phyloP scores from a whole-genome alignment of 2,888 invertebrate species.

The Xiphydria camelus region DNA sequence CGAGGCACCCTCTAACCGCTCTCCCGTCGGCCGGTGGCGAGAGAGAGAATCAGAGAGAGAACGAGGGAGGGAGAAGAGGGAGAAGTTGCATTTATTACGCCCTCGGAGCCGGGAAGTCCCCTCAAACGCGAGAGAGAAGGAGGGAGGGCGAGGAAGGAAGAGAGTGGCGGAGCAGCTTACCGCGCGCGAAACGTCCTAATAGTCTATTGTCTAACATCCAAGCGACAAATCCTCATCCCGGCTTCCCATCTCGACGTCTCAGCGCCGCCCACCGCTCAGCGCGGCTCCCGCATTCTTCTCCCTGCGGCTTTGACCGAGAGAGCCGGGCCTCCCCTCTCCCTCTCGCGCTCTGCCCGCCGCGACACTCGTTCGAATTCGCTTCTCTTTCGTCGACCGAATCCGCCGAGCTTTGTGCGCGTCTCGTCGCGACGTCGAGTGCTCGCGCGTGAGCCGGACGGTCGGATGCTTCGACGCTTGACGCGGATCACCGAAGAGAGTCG shows the following conservation, averaged over 20 bases:
- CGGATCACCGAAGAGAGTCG: too few relatives aligned
- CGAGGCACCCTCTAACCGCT: neutral
- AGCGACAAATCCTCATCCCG: conserved; percentile 35
- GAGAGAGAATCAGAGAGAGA: conserved; percentile 7
- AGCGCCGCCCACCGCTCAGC: conserved; percentile 9
- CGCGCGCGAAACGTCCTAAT: conserved; percentile 48
- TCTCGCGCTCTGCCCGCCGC: conserved; percentile 3
- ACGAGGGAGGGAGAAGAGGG: conserved; percentile 11
- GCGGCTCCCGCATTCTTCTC: conserved; percentile 7
- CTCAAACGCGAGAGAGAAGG: conserved; percentile 9
- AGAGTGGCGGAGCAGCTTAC: conserved; percentile 47
- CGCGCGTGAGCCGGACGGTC: too few relatives aligned
- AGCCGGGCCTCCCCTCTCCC: conserved; percentile 5
- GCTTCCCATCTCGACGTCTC: conserved; percentile 8
- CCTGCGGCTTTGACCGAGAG: conserved; percentile 13
- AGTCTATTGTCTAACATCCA: conserved; percentile 53
- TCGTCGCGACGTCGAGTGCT: too few relatives aligned
- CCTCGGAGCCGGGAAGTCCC: too few relatives aligned
- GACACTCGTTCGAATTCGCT: conserved; percentile 1
- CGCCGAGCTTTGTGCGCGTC: too few relatives aligned
- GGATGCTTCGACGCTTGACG: too few relatives aligned
- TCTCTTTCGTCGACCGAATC: too few relatives aligned
- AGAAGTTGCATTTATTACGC: too few relatives aligned
- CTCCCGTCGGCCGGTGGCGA: neutral
- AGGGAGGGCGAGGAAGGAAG: conserved; percentile 14